Conservation (phyloP, 2,113 vertebrate genomes). For the Penelope pileata region DNA sequence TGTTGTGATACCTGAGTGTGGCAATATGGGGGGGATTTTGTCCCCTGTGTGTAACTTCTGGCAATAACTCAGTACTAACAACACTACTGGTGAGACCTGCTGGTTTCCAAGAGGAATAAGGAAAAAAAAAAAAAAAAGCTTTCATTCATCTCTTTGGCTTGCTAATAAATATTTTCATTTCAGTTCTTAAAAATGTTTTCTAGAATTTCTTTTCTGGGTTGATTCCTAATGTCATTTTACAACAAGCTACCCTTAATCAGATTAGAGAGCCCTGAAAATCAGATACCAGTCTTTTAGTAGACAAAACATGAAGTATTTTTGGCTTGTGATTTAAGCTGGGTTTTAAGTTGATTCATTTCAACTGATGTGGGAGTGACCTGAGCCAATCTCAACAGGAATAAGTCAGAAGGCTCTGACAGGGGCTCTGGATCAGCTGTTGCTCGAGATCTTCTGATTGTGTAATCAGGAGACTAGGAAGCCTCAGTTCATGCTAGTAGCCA, state of each 20-base stretch:
- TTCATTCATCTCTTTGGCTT: neutral
- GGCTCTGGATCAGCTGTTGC: neutral
- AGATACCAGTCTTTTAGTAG: neutral
- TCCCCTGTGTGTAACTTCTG: neutral
- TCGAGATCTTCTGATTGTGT: neutral
- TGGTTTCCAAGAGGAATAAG: neutral
- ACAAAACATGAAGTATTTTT: neutral
- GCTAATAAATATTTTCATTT: neutral
- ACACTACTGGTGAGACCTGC: neutral
- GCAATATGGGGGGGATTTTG: neutral
- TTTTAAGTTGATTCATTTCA: neutral
- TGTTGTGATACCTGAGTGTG: neutral
- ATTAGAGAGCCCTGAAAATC: neutral
- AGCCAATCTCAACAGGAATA: neutral
- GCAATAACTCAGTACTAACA: neutral
- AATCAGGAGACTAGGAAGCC: neutral
- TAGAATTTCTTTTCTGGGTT: neutral
- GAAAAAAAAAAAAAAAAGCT: neutral
- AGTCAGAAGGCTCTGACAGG: neutral
- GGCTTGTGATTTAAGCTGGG: neutral
- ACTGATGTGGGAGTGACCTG: neutral
- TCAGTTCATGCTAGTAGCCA: neutral
- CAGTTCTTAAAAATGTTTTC: neutral
- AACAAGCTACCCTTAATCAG: neutral
- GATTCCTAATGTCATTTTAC: neutral